phyloP scores from a whole-genome alignment of 2,113 vertebrate species.

The Callaeas wilsoni region DNA sequence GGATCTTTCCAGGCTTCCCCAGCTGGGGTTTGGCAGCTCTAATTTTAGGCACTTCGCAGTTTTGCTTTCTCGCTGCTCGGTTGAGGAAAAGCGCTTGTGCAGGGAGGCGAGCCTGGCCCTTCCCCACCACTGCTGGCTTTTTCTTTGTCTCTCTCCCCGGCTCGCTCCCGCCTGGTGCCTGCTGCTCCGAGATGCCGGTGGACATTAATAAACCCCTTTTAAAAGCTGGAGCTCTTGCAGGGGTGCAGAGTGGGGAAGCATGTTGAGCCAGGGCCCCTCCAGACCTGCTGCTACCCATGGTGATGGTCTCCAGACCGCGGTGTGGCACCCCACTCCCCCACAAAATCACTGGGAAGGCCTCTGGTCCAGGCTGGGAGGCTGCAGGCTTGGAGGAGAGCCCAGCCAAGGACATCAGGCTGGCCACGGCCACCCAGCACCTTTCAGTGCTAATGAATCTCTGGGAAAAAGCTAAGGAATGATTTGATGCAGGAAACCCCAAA shows the following conservation, averaged over 20 bases:
- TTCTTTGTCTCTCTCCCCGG: constrained; percentile 28
- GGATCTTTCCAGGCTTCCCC: constrained; percentile 67
- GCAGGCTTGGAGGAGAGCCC: background rate
- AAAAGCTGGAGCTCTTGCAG: background rate
- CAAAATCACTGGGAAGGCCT: background rate
- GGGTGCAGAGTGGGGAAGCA: background rate
- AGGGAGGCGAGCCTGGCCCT: constrained; percentile 23
- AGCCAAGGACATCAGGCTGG: background rate
- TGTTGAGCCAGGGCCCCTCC: background rate
- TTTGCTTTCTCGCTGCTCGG: constrained; percentile 42
- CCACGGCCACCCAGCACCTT: background rate
- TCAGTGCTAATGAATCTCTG: background rate
- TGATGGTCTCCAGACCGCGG: background rate
- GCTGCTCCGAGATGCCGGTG: background rate
- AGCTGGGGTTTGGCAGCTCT: constrained; percentile 66
- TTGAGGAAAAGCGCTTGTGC: constrained; percentile 28
- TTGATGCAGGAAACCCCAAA: background rate
- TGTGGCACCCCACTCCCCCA: fast-evolving
- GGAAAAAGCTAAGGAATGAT: background rate
- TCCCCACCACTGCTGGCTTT: background rate
- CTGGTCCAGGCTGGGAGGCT: background rate
- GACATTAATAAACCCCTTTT: background rate
- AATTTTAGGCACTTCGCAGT: constrained; percentile 62
- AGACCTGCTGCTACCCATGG: background rate
- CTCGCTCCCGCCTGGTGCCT: background rate